Percentiles rank a stretch among this genome's conserved stretches.
These are phyloP conservation scores for Hirtodrosophila duncani DNA, from an alignment of 2,888 invertebrate species.

Conservation along the genomic window DNA sequence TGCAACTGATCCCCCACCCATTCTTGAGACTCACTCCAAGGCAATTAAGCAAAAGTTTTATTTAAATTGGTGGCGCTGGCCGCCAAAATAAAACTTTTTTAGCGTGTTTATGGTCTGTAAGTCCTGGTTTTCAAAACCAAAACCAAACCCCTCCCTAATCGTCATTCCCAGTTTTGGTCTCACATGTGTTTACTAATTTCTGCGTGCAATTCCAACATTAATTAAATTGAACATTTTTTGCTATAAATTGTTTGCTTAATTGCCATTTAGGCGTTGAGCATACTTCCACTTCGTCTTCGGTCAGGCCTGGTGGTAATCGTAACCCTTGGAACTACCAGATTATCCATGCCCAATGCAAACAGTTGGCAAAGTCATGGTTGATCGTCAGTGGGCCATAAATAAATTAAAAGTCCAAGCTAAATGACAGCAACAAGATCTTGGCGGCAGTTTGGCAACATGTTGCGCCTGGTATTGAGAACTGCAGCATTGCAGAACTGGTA, in stretches of 20 bases:
- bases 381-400: constrained; percentile 63
- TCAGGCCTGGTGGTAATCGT: too few species aligned
- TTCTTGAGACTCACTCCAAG: constrained; percentile 34
- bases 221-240: constrained; percentile 67
- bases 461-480: neutral
- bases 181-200: constrained; percentile 68
- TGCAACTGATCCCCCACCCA: constrained; percentile 42
- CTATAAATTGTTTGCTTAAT: constrained; percentile 70
- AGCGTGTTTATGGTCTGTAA: constrained; percentile 48
- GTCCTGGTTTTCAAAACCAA: constrained; percentile 7
- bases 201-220: constrained; percentile 68
- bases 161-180: too few species aligned
- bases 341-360: constrained; percentile 56
- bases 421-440: constrained; percentile 57
- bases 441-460: constrained; percentile 35
- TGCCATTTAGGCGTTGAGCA: constrained; percentile 58
- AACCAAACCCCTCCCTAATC: too few species aligned
- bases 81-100: constrained; percentile 14
- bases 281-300: too few species aligned
- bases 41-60: constrained; percentile 71
- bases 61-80: constrained; percentile 65
- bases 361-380: constrained; percentile 54
- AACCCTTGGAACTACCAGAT: too few species aligned
- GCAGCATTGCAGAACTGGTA: constrained; percentile 4
- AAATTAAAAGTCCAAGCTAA: constrained; percentile 64